Conservation (phyloP, 2,888 invertebrate genomes). For the Xiphydria camelus region DNA sequence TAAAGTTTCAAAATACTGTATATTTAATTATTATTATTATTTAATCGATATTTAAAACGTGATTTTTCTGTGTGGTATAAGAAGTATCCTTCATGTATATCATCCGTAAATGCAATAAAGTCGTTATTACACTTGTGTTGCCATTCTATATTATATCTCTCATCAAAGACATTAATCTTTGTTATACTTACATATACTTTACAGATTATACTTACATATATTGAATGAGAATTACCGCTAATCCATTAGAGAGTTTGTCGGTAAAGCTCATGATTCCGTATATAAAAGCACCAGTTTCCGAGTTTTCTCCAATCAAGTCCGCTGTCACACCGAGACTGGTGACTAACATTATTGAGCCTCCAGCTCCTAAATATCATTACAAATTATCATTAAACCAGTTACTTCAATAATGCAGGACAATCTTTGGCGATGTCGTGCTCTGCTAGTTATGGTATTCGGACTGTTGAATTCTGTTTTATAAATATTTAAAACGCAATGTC, state of each 20-base stretch:
- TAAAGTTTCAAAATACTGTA: no score
- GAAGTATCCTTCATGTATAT: background rate
- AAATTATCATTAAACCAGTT: constrained; percentile 9
- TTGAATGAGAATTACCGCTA: constrained; percentile 82
- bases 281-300: constrained; percentile 86
- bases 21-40: no score
- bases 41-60: no score
- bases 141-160: no score
- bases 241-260: constrained; percentile 87
- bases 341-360: constrained; percentile 82
- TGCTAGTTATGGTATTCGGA: no score
- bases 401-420: background rate
- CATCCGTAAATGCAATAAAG: background rate
- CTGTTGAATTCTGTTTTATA: no score
- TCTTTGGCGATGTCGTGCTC: no score
- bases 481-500: no score
- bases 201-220: constrained; percentile 63
- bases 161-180: background rate
- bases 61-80: no score
- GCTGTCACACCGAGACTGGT: constrained; percentile 86
- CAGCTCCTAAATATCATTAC: constrained; percentile 70
- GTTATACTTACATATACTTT: constrained; percentile 3
- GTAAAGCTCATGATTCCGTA: constrained; percentile 92
- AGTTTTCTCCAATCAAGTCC: constrained; percentile 82
- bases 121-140: background rate